Conservation (phyloP, 2,113 vertebrate genomes). For the Istiophorus platypterus region DNA sequence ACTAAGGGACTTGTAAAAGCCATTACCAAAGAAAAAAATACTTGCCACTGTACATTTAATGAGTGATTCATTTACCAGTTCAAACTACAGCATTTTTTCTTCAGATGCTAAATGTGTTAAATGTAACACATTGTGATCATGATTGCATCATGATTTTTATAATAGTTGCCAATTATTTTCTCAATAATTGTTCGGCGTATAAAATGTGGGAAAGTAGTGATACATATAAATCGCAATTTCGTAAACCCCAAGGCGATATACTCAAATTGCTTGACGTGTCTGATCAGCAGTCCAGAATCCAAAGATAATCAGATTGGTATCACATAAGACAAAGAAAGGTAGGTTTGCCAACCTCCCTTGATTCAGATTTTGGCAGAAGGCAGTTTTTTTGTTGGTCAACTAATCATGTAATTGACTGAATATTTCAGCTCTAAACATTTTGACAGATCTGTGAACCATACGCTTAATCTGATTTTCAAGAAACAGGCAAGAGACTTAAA, state of each 20-base stretch:
- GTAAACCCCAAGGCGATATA: neutral
- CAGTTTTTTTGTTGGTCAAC: neutral
- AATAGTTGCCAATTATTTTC: too few species aligned
- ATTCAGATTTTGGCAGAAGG: neutral
- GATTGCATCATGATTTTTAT: too few species aligned
- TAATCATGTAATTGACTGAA: neutral
- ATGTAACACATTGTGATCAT: too few species aligned
- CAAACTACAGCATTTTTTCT: neutral
- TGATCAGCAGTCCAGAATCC: neutral
- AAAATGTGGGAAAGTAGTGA: too few species aligned
- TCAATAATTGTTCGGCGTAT: too few species aligned
- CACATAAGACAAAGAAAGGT: neutral
- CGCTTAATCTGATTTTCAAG: neutral
- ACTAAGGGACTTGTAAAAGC: neutral
- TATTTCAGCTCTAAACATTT: neutral
- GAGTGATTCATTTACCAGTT: neutral
- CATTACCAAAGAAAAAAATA: constrained; percentile 18
- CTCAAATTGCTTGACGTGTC: neutral
- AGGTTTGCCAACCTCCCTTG: neutral
- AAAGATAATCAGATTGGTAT: neutral
- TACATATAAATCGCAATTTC: too few species aligned
- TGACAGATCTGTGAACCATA: neutral
- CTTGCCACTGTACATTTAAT: neutral
- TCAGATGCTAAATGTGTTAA: neutral
- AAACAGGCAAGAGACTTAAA: neutral